These are phyloP conservation scores for Homarus gammarus DNA, from an alignment of 2,888 invertebrate species.

Conservation along the genomic window DNA sequence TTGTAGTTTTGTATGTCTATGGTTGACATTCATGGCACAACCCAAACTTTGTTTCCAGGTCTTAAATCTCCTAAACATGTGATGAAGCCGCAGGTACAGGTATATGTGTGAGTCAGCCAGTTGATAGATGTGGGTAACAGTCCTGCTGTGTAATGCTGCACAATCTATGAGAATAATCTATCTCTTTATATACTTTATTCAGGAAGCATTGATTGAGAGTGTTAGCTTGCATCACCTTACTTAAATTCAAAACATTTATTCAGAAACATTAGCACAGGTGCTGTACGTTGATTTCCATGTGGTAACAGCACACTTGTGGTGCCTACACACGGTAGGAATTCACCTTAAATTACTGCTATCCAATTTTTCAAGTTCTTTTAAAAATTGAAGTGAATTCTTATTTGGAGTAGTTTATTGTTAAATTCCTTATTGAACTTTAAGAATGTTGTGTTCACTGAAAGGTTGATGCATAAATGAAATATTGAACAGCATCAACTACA, in stretches of 20 bases:
- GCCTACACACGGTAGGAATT: no score
- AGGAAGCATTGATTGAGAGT: not conserved
- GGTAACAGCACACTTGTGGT: no score
- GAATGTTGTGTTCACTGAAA: not conserved
- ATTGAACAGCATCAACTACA: not conserved
- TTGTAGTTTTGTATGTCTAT: not conserved
- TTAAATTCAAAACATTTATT: no score
- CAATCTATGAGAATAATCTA: not conserved
- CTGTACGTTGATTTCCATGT: no score
- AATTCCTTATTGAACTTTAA: not conserved
- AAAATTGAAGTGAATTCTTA: not conserved
- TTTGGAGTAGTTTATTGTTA: not conserved
- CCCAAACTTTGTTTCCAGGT: not conserved
- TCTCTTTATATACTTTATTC: not conserved
- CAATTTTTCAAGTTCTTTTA: not conserved
- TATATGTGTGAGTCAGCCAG: not conserved
- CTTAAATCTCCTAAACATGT: not conserved
- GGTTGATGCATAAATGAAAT: not conserved
- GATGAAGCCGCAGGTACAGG: not conserved
- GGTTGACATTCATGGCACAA: not conserved
- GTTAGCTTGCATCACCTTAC: not conserved
- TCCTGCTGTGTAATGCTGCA: not conserved
- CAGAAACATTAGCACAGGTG: no score
- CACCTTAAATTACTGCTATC: no score
- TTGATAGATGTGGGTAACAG: not conserved